Base-by-base conservation (phyloP, 2,888 invertebrate genomes). In the Phytoseiulus persimilis region DNA sequence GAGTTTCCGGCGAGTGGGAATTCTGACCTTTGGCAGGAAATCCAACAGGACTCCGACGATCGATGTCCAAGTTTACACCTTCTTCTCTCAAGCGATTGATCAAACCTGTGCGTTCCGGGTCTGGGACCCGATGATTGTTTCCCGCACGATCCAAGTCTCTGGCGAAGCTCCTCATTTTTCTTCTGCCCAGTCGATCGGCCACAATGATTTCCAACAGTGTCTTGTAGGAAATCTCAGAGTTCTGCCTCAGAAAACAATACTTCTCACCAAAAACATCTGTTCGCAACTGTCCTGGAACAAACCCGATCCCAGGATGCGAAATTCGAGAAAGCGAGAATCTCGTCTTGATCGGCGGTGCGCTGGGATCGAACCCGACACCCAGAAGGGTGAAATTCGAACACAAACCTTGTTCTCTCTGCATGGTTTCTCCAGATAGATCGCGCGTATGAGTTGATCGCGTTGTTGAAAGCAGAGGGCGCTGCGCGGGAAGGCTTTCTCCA, bases 361-460 rank as follows among this genome's bases (percentile, higher is more conserved):
- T 39, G 5, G 39, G 9, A 39, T 39, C 39, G 39, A 39, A 39
- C 39, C 9, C 39, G 39, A 65, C 11, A 2, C 65, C 1, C 11
- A 3, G 65, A 11, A 65, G 2, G 5, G 65, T 23, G 5, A 2
- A 18, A 23, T 65, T 65, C 65, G 65, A 65, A 65, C 18, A 65
- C 65, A 28, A 65, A 87, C 87, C 87, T 87, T 87, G 45, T 87
- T 87, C 23, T 87, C 87, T 33, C 45, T 87, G 87, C 39, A 33
- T 31, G 87, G 39, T 14, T 87, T 87, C 33, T 87, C 87, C 14
- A 87, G 87, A 45, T 45, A 39, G 33, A 87, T 45, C 45, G 87
- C 87, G 33, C 87, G 87, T 11, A 87, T 87, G 32, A 87, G 87
- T 33, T 87, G 87, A 87, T 87, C 87, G n/a, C 87, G 32, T n/a